Conservation (phyloP, 2,888 invertebrate genomes). For the Mongoloraphidia duomilia region DNA sequence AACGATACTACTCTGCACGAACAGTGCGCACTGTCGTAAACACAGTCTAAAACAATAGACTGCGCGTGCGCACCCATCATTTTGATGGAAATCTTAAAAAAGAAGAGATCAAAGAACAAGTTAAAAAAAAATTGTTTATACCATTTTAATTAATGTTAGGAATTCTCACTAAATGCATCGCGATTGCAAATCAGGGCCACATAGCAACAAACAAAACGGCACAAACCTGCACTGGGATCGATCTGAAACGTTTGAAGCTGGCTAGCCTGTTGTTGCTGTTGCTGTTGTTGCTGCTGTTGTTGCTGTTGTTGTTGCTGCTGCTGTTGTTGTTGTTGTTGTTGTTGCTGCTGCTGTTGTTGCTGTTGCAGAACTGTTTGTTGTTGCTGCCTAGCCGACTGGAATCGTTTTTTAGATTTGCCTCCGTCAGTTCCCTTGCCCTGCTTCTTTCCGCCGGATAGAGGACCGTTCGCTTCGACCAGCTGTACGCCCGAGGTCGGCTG, state of each 20-base stretch:
- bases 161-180: too few relatives aligned
- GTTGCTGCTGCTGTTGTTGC: slow-evolving; percentile 6
- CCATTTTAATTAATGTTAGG: too few relatives aligned
- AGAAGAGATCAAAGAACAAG: too few relatives aligned
- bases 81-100: too few relatives aligned
- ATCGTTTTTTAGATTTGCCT: slow-evolving; percentile 3
- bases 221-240: slow-evolving; percentile 34
- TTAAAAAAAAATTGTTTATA: too few relatives aligned
- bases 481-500: slow-evolving; percentile 19
- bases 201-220: too few relatives aligned
- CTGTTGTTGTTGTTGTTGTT: neutral
- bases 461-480: slow-evolving; percentile 1
- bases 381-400: slow-evolving; percentile 6
- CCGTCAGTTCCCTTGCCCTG: neutral
- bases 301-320: slow-evolving; percentile 5
- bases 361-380: neutral
- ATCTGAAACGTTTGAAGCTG: slow-evolving; percentile 32
- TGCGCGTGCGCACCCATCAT: too few relatives aligned
- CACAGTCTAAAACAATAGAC: too few relatives aligned
- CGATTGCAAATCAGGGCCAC: too few relatives aligned
- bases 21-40: too few relatives aligned
- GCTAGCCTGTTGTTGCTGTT: slow-evolving; percentile 31
- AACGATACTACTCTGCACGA: too few relatives aligned
- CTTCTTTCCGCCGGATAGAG: slow-evolving; percentile 1
- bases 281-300: slow-evolving; percentile 15